Conservation (phyloP, 2,113 vertebrate genomes). For the Calypte anna region DNA sequence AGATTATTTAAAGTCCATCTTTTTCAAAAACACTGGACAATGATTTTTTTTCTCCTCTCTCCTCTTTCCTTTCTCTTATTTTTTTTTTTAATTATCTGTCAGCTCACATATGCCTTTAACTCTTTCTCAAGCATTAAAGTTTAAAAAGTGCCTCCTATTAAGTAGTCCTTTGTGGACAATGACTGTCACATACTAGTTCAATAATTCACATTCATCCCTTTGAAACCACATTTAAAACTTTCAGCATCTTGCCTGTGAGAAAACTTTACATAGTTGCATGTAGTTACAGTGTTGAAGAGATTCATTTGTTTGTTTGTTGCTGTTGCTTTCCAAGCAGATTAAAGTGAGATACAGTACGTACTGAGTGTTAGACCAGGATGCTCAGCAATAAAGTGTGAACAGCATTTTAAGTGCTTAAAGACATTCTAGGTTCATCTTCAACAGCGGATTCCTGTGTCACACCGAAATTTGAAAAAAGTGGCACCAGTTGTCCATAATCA, state of each 20-base stretch:
- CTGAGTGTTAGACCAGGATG: constrained; percentile 86
- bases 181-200: constrained; percentile 80
- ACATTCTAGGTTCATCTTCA: constrained; percentile 80
- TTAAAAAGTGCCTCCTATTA: constrained; percentile 83
- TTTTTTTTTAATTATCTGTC: constrained; percentile 76
- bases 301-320: constrained; percentile 69
- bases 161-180: constrained; percentile 82
- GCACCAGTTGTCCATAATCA: constrained; percentile 81
- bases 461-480: constrained; percentile 77
- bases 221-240: constrained; percentile 83
- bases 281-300: constrained; percentile 90
- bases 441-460: constrained; percentile 77
- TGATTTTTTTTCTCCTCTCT: constrained; percentile 76
- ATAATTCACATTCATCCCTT: constrained; percentile 85
- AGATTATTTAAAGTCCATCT: constrained; percentile 95
- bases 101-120: constrained; percentile 83
- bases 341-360: constrained; percentile 93
- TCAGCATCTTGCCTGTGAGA: constrained; percentile 76
- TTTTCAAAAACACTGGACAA: constrained; percentile 92
- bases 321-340: constrained; percentile 75
- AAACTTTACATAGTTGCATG: constrained; percentile 78
- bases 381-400: constrained; percentile 85
- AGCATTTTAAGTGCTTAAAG: constrained; percentile 89
- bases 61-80: constrained; percentile 75
- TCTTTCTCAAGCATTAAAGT: constrained; percentile 80